Conservation (phyloP, 2,888 invertebrate genomes). For the Drosophila ustulata region DNA sequence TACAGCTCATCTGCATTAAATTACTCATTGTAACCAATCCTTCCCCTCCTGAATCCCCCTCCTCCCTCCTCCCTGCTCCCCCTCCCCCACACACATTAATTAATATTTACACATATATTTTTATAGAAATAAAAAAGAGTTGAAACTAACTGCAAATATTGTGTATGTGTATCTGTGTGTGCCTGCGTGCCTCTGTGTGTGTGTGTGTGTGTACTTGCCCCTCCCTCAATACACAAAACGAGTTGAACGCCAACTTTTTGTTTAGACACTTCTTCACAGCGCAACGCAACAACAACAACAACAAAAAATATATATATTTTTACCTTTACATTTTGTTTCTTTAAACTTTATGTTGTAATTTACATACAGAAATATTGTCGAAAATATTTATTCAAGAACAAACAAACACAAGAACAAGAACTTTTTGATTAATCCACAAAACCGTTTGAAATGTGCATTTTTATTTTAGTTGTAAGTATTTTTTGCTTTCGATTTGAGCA, state of each 20-base stretch:
- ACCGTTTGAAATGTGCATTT: conserved; percentile 68
- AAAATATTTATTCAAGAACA: conserved; percentile 71
- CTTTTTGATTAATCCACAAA: conserved; percentile 54
- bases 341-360: conserved; percentile 71
- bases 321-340: conserved; percentile 29
- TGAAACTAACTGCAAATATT: conserved; percentile 32
- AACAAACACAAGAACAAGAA: conserved; percentile 41
- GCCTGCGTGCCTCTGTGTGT: conserved; percentile 28
- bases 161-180: conserved; percentile 4
- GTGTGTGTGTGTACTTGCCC: conserved; percentile 12
- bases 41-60: background rate
- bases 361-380: conserved; percentile 67
- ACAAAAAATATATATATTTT: background rate
- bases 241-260: conserved; percentile 51
- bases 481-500: conserved; percentile 14
- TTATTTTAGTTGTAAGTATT: conserved; percentile 66
- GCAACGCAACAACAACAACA: background rate
- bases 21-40: conserved; percentile 2
- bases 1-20: conserved; percentile 50
- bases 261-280: conserved; percentile 43
- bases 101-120: conserved; percentile 37
- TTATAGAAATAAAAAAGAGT: conserved; percentile 41
- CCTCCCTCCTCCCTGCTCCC: background rate
- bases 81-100: conserved; percentile 4
- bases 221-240: conserved; percentile 21